A percentile compares a stretch with the other conserved stretches of the same genome.
phyloP scores from a whole-genome alignment of 2,888 invertebrate genomes.

The Eristalinus sepulchralis region DNA sequence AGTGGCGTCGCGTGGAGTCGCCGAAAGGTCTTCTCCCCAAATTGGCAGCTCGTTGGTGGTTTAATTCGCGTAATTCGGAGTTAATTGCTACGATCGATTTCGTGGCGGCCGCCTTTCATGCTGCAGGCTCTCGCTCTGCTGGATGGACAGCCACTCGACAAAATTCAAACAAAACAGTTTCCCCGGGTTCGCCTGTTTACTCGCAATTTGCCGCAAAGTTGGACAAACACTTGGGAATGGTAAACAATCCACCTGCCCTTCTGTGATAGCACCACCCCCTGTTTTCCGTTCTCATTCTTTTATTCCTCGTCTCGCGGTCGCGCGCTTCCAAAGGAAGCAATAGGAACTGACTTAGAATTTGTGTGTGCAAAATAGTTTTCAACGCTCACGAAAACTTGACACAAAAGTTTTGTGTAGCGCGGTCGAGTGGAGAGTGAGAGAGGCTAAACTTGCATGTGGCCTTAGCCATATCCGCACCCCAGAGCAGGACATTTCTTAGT shows the following conservation, averaged over 20 bases:
- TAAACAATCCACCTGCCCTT: slow-evolving; percentile 20
- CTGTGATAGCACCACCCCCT: neutral
- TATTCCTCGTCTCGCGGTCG: neutral
- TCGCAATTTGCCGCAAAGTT: slow-evolving; percentile 25
- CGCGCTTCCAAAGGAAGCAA: neutral
- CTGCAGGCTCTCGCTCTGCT: neutral
- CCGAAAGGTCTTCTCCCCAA: slow-evolving; percentile 18
- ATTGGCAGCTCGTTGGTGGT: slow-evolving; percentile 55
- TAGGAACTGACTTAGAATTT: slow-evolving; percentile 14
- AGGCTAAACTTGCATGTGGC: slow-evolving; percentile 18
- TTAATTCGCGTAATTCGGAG: slow-evolving; percentile 37
- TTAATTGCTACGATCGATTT: slow-evolving; percentile 54
- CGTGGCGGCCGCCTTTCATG: slow-evolving; percentile 1
- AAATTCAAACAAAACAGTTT: neutral
- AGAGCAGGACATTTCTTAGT: slow-evolving; percentile 54
- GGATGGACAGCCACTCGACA: neutral
- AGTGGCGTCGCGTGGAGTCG: neutral
- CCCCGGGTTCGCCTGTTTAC: slow-evolving; percentile 4
- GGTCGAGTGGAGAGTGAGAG: neutral
- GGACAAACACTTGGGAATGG: slow-evolving; percentile 4
- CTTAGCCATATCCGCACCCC: slow-evolving; percentile 6
- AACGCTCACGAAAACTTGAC: slow-evolving; percentile 65
- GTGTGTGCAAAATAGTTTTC: slow-evolving; percentile 37
- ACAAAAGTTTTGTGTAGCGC: slow-evolving; percentile 50
- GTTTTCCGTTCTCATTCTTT: neutral